Conservation (phyloP, 2,797 vertebrate species). For the Poecilia gillii region DNA sequence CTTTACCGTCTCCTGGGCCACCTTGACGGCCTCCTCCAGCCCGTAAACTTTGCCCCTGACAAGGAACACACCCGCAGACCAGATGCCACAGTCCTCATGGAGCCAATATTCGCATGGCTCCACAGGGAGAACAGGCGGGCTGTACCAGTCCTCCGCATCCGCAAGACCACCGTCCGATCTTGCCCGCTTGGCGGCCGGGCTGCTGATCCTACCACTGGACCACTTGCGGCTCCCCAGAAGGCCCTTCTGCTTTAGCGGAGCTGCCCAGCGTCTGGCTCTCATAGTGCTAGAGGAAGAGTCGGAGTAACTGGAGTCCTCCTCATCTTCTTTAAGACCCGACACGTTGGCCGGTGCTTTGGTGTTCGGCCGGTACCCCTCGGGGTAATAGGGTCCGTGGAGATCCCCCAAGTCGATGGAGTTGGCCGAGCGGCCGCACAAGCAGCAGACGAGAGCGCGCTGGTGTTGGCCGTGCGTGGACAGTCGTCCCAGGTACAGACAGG, state of each 20-base stretch:
- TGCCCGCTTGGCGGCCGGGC: constrained; percentile 68
- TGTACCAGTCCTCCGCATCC: constrained; percentile 78
- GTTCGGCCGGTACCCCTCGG: constrained; percentile 71
- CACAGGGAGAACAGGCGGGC: constrained; percentile 76
- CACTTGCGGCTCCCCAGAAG: constrained; percentile 41
- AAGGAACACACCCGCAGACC: constrained; percentile 83
- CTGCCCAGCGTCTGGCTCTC: constrained; percentile 40
- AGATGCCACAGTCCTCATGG: constrained; percentile 83
- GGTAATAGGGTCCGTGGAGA: constrained; percentile 84
- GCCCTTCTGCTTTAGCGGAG: constrained; percentile 54
- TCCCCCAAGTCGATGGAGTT: constrained; percentile 83
- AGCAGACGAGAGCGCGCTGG: constrained; percentile 75
- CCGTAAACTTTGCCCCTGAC: constrained; percentile 83
- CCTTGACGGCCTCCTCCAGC: constrained; percentile 80
- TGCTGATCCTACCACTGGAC: constrained; percentile 30
- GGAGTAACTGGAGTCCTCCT: constrained; percentile 70
- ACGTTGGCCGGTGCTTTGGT: constrained; percentile 50
- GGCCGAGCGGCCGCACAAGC: constrained; percentile 78
- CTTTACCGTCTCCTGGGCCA: constrained; percentile 80
- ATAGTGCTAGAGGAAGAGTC: constrained; percentile 71
- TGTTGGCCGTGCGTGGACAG: constrained; percentile 56
- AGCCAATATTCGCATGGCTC: constrained; percentile 83
- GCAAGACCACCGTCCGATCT: constrained; percentile 32
- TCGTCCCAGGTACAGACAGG: constrained; percentile 77
- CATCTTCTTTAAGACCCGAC: constrained; percentile 57